Evolutionary conservation across 2,888 invertebrate genomes (phyloP).

Genomic region (Ypsolopha sequella): DNA sequence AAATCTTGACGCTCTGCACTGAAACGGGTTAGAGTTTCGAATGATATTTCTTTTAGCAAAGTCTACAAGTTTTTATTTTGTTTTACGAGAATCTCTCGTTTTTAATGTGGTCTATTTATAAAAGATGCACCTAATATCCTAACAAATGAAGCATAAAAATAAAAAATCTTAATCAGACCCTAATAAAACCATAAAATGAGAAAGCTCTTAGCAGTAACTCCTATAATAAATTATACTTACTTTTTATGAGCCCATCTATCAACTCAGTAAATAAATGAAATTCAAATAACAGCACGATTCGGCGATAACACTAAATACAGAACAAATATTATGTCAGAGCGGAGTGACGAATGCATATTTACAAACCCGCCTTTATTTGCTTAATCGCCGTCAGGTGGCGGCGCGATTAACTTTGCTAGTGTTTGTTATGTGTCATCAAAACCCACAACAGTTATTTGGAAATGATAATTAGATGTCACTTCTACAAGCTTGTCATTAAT

Average conservation of each 20-base stretch:
- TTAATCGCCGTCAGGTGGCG: conserved; percentile 25
- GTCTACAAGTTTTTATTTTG: no score
- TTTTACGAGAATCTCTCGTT: no score
- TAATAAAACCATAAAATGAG: no score
- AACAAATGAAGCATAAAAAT: no score
- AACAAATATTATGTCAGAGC: conserved; percentile 14
- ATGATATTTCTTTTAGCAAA: no score
- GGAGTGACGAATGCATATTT: conserved; percentile 22
- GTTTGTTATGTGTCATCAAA: conserved; percentile 15
- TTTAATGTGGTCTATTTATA: no score
- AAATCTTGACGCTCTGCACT: no score
- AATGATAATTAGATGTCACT: neutral
- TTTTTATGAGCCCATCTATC: neutral
- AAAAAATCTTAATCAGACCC: no score
- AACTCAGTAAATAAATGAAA: neutral
- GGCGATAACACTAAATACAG: conserved; percentile 14
- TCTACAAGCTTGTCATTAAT: no score
- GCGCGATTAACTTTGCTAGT: conserved; percentile 22
- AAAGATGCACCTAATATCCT: no score
- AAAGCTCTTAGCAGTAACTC: no score
- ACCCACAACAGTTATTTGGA: neutral
- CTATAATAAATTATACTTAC: neutral
- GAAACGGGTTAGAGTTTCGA: no score
- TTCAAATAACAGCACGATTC: conserved; percentile 7
- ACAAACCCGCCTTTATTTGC: conserved; percentile 30